Percentiles rank a stretch among this genome's conserved stretches.
phyloP scores from a whole-genome alignment of 2,888 invertebrate species.

The Athalia rosae region DNA sequence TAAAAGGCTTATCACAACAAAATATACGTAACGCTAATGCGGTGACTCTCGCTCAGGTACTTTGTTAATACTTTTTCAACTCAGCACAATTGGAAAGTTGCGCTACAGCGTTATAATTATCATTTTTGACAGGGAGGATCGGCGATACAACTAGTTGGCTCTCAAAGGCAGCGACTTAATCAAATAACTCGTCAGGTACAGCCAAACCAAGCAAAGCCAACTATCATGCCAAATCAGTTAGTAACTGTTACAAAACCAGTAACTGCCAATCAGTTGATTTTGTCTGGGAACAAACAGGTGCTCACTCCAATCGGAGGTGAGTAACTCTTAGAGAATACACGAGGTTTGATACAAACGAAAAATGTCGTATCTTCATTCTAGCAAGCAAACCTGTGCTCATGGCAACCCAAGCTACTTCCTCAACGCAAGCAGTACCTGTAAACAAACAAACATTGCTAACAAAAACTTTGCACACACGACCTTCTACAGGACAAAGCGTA shows the following conservation, averaged over 20 bases:
- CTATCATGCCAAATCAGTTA: slow-evolving; percentile 69
- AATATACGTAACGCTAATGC: slow-evolving; percentile 69
- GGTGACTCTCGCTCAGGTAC: slow-evolving; percentile 67
- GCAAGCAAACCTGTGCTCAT: slow-evolving; percentile 71
- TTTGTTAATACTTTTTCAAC: slow-evolving; percentile 44
- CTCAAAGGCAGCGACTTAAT: slow-evolving; percentile 71
- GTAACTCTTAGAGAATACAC: slow-evolving; percentile 35
- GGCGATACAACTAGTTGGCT: slow-evolving; percentile 71
- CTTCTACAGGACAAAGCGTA: slow-evolving; percentile 67
- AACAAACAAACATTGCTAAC: slow-evolving; percentile 71
- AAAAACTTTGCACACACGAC: slow-evolving; percentile 69
- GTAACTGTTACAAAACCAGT: slow-evolving; percentile 71
- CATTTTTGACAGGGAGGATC: slow-evolving; percentile 62
- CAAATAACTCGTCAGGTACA: slow-evolving; percentile 71
- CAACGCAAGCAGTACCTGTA: slow-evolving; percentile 69
- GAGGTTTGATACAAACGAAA: background rate
- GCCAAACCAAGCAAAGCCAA: slow-evolving; percentile 67
- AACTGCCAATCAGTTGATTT: slow-evolving; percentile 69
- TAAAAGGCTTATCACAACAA: slow-evolving; percentile 70
- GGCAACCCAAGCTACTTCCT: slow-evolving; percentile 67
- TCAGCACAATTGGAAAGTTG: background rate
- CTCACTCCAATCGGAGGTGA: slow-evolving; percentile 71
- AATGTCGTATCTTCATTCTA: slow-evolving; percentile 49
- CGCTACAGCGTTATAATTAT: background rate
- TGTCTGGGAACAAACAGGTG: slow-evolving; percentile 71